Evolutionary conservation across 2,888 invertebrate genomes (phyloP).

Genomic region (Diarsia brunnea): DNA sequence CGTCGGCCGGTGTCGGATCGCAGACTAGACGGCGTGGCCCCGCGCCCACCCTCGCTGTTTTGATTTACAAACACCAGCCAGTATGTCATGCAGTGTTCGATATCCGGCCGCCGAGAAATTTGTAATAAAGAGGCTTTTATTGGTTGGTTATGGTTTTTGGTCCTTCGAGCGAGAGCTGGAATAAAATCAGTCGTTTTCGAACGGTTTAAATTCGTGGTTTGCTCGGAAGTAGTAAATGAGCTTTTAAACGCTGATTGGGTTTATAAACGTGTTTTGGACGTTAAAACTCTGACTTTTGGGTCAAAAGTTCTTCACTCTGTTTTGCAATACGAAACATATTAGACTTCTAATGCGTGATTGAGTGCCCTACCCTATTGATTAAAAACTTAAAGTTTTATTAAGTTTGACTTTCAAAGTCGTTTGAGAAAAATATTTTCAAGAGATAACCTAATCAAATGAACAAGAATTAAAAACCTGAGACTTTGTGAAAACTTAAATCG

Average conservation of each 20-base stretch:
- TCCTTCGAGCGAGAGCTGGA: slow-evolving; percentile 16
- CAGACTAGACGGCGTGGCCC: slow-evolving; percentile 79
- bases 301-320: neutral
- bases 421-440: neutral
- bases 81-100: slow-evolving; percentile 73
- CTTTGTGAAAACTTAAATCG: neutral
- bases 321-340: neutral
- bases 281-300: neutral
- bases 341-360: neutral
- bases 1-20: slow-evolving; percentile 84
- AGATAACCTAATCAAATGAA: neutral
- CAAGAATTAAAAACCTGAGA: too few species aligned
- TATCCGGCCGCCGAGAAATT: slow-evolving; percentile 65
- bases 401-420: neutral
- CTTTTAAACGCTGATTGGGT: neutral
- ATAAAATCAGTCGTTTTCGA: slow-evolving; percentile 9
- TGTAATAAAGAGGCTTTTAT: slow-evolving; percentile 54
- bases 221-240: neutral
- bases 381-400: neutral
- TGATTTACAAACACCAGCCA: slow-evolving; percentile 78
- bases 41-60: slow-evolving; percentile 72
- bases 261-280: neutral
- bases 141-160: slow-evolving; percentile 49
- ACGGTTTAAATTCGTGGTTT: neutral
- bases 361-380: too few species aligned